These are phyloP conservation scores for Calliphora vomitoria DNA, from an alignment of 2,888 invertebrate species.

Conservation along the genomic window DNA sequence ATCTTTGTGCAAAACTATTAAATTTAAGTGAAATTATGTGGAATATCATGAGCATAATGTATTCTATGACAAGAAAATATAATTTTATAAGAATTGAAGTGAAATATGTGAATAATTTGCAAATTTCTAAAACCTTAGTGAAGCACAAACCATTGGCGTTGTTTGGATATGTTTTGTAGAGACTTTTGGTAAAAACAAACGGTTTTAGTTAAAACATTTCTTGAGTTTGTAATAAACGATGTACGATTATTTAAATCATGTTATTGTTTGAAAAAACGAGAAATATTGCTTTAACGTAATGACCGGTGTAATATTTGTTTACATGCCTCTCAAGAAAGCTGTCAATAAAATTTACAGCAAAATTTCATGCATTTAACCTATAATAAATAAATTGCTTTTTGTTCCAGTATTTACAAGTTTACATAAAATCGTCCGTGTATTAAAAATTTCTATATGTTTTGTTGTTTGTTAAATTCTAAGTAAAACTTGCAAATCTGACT, in stretches of 20 bases:
- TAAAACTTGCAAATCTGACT: no score
- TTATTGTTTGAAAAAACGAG: not conserved
- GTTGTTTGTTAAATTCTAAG: no score
- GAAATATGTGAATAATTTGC: constrained; percentile 74
- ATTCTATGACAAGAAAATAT: not conserved
- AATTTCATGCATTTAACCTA: no score
- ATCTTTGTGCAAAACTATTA: constrained; percentile 79
- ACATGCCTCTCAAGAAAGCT: not conserved
- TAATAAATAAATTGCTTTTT: no score
- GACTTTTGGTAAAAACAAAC: not conserved
- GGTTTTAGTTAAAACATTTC: not conserved
- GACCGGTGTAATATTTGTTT: constrained; percentile 17
- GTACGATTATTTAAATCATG: not conserved
- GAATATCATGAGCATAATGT: constrained; percentile 65
- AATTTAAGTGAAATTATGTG: constrained; percentile 72
- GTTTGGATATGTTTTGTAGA: not conserved
- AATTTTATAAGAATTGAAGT: constrained; percentile 21
- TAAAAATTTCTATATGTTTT: no score
- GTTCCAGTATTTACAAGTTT: no score
- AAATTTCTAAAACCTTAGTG: constrained; percentile 23
- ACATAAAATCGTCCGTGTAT: no score
- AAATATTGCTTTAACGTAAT: not conserved
- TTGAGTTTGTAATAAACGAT: not conserved
- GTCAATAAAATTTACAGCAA: not conserved
- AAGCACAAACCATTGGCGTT: not conserved